phyloP scores from a whole-genome alignment of 2,888 invertebrate genomes.

The Nomada lathburiana region DNA sequence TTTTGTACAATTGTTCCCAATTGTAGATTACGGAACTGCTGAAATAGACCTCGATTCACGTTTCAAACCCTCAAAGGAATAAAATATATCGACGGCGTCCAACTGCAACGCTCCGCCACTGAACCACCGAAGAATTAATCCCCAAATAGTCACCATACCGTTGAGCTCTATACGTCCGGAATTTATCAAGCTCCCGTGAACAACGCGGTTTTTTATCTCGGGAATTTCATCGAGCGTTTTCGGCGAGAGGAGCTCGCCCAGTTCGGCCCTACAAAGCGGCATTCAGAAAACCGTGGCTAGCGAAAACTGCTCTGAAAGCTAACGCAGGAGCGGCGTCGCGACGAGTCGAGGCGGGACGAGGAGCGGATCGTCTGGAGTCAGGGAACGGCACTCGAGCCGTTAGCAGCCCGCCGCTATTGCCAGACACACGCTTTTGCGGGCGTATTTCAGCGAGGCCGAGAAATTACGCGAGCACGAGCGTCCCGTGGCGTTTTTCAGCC shows the following conservation, averaged over 20 bases:
- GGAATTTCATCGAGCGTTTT: slow-evolving; percentile 17
- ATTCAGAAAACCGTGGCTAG: slow-evolving; percentile 22
- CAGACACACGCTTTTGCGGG: slow-evolving; percentile 43
- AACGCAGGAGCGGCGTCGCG: not conserved
- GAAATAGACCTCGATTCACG: too few relatives aligned
- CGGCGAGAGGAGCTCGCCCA: not conserved
- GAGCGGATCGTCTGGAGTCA: slow-evolving; percentile 18
- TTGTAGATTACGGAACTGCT: too few relatives aligned
- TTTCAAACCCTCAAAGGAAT: too few relatives aligned
- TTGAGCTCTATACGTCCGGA: too few relatives aligned
- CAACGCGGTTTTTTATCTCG: not conserved
- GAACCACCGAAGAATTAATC: not conserved
- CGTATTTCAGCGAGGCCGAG: slow-evolving; percentile 34
- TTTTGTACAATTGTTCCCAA: too few relatives aligned
- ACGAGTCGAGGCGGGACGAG: not conserved
- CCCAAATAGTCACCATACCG: not conserved
- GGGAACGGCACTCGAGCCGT: slow-evolving; percentile 21
- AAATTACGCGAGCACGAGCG: slow-evolving; percentile 45
- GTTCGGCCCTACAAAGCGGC: not conserved
- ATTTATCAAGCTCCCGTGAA: not conserved
- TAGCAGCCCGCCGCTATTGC: slow-evolving; percentile 41
- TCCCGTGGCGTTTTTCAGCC: slow-evolving; percentile 34
- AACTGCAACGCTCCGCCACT: too few relatives aligned
- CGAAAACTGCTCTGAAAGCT: slow-evolving; percentile 37
- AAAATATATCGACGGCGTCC: too few relatives aligned